Percentiles rank a stretch among this genome's conserved stretches.
phyloP scores from a whole-genome alignment of 2,888 invertebrate species.

The Sepiola atlantica region DNA sequence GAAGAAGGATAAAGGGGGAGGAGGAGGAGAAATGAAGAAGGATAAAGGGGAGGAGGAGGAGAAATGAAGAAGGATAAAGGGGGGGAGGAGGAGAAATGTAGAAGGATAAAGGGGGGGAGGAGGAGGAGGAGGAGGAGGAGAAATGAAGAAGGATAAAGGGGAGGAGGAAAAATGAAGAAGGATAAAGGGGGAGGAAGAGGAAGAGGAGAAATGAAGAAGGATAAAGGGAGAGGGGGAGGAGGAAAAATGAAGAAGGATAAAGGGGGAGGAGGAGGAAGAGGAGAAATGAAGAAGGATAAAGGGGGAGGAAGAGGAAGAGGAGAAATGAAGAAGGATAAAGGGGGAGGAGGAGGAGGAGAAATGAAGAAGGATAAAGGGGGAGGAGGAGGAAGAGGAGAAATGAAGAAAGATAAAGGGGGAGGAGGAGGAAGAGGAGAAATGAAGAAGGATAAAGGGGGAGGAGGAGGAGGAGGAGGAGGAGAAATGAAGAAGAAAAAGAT shows the following conservation, averaged over 20 bases:
- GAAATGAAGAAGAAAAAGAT: background rate
- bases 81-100: too few species aligned
- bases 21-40: too few species aligned
- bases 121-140: background rate
- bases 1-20: too few species aligned
- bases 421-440: background rate
- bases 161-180: background rate
- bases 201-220: background rate
- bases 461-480: background rate
- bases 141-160: background rate
- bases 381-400: too few species aligned
- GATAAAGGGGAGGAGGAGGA: too few species aligned
- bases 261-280: background rate
- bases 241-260: too few species aligned
- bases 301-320: too few species aligned
- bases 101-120: background rate
- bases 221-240: background rate
- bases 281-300: background rate
- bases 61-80: too few species aligned
- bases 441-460: too few species aligned
- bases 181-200: background rate
- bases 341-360: too few species aligned
- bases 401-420: background rate
- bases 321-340: too few species aligned
- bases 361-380: too few species aligned